A percentile compares a stretch with the other conserved stretches of the same genome.
Evolutionary conservation across 1,140 invertebrate genomes (phyloP).

Genomic region (Diabrotica undecimpunctata): DNA sequence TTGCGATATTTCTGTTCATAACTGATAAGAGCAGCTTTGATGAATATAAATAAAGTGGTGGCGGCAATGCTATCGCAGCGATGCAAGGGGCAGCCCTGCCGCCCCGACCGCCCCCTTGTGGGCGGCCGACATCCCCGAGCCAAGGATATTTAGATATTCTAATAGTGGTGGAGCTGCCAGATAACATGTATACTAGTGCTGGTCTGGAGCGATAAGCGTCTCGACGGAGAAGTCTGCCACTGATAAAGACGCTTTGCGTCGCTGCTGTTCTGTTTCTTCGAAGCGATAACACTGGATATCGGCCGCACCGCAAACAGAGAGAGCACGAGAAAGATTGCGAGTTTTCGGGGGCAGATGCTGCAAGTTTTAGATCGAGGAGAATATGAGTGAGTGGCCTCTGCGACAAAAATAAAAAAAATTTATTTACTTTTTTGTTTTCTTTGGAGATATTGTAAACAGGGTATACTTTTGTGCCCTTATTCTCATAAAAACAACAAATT

Average conservation of each 20-base stretch:
- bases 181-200: slow-evolving; percentile 46
- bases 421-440: no score
- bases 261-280: slow-evolving; percentile 39
- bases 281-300: slow-evolving; percentile 38
- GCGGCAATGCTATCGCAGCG: slow-evolving; percentile 39
- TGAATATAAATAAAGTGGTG: slow-evolving; percentile 49
- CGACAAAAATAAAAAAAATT: neutral
- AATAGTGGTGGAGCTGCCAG: slow-evolving; percentile 46
- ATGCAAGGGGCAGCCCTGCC: slow-evolving; percentile 35
- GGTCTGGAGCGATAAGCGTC: slow-evolving; percentile 44
- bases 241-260: slow-evolving; percentile 44
- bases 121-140: slow-evolving; percentile 27
- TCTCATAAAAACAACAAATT: no score
- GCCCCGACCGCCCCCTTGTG: slow-evolving; percentile 22
- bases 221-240: slow-evolving; percentile 40
- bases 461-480: no score
- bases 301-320: slow-evolving; percentile 35
- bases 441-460: no score
- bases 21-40: slow-evolving; percentile 47
- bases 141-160: slow-evolving; percentile 51
- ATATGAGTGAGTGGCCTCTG: neutral
- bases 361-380: slow-evolving; percentile 10
- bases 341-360: slow-evolving; percentile 9
- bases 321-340: neutral
- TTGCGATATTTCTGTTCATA: slow-evolving; percentile 45